Conservation (phyloP, 2,888 invertebrate species). For the Tolmerus cingulatus region DNA sequence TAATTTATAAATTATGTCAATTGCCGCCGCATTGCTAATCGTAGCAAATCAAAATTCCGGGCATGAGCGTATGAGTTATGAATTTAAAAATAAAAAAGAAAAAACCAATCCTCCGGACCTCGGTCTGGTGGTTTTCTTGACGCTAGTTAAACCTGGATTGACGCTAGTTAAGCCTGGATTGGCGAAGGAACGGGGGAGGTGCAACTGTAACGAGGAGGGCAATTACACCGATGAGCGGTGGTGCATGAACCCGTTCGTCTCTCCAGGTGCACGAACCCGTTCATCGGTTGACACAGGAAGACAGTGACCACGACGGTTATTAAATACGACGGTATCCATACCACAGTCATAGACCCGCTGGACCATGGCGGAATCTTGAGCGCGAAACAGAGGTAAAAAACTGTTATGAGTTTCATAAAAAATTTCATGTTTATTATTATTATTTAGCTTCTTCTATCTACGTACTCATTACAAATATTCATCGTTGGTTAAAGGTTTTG, state of each 20-base stretch:
- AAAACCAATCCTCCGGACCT: neutral
- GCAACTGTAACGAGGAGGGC: neutral
- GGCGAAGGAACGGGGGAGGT: neutral
- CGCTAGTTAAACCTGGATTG: neutral
- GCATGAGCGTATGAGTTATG: neutral
- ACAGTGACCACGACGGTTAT: neutral
- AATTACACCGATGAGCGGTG: conserved; percentile 23
- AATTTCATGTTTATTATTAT: neutral
- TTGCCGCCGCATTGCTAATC: neutral
- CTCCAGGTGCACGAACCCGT: neutral
- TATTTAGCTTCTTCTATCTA: neutral
- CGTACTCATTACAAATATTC: no score
- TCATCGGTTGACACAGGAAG: conserved; percentile 30
- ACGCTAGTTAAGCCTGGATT: neutral
- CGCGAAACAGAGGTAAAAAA: neutral
- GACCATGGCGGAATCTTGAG: neutral
- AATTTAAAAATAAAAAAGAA: neutral
- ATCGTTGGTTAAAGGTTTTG: no score
- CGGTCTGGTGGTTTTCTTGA: neutral
- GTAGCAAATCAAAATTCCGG: neutral
- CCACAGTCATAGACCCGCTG: neutral
- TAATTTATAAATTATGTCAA: neutral
- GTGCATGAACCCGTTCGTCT: conserved; percentile 35
- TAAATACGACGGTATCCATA: neutral
- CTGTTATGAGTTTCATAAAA: neutral